Evolutionary conservation across 2,797 vertebrate species (phyloP).

Genomic region (Muraenolepis orangiensis): DNA sequence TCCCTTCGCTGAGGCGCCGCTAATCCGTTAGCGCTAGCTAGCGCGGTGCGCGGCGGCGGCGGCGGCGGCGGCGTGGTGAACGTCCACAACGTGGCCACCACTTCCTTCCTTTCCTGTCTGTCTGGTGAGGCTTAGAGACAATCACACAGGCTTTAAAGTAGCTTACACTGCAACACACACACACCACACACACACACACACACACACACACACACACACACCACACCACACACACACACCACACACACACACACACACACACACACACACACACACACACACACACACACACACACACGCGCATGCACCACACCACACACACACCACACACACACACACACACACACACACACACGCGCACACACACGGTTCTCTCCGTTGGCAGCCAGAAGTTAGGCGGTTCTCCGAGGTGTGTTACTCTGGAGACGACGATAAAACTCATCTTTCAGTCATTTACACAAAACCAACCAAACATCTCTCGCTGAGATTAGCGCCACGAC

Average conservation of each 20-base stretch:
- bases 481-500: slow-evolving; percentile 73
- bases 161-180: background rate
- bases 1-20: too few species aligned
- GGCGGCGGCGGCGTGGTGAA: too few species aligned
- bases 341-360: background rate
- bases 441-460: slow-evolving; percentile 79
- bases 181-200: too few species aligned
- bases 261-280: background rate
- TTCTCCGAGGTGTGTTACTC: slow-evolving; percentile 58
- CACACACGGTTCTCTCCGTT: slow-evolving; percentile 28
- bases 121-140: slow-evolving; percentile 58
- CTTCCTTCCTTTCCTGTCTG: slow-evolving; percentile 10
- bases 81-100: slow-evolving; percentile 25
- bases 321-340: background rate
- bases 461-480: slow-evolving; percentile 71
- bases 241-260: background rate
- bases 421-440: slow-evolving; percentile 74
- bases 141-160: slow-evolving; percentile 59
- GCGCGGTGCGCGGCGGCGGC: too few species aligned
- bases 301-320: background rate
- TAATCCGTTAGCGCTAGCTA: too few species aligned
- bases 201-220: too few species aligned
- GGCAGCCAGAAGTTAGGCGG: slow-evolving; percentile 49
- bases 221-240: too few species aligned
- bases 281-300: background rate